These are phyloP conservation scores for Otus sunia DNA, from an alignment of 2,113 vertebrate species.

Conservation along the genomic window DNA sequence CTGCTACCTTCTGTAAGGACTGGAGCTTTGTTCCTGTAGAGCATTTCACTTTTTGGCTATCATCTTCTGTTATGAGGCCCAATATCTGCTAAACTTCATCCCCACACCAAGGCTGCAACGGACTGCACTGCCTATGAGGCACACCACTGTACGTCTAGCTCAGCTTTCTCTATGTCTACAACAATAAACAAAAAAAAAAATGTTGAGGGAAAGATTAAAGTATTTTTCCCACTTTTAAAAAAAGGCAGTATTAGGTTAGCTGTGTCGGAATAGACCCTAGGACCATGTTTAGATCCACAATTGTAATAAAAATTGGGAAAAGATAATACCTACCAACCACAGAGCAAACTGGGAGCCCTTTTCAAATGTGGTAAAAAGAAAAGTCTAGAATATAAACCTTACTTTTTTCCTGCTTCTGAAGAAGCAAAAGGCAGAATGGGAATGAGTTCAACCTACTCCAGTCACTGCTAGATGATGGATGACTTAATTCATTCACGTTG, in stretches of 20 bases:
- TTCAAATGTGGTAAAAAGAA: background rate
- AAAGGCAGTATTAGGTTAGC: background rate
- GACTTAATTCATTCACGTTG: conserved; percentile 7
- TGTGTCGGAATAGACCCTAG: background rate
- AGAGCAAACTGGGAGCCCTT: background rate
- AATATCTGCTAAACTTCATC: background rate
- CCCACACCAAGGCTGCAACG: background rate
- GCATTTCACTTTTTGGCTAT: background rate
- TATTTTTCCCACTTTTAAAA: fast-evolving
- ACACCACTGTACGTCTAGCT: background rate
- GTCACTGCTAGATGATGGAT: background rate
- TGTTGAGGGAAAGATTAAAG: background rate
- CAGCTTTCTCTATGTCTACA: background rate
- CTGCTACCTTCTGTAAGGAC: background rate
- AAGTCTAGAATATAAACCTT: background rate
- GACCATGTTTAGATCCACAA: background rate
- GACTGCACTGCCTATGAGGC: background rate
- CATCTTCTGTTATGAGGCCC: background rate
- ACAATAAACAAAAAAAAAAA: background rate
- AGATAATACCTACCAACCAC: background rate
- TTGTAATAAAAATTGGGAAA: background rate
- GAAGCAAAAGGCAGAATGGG: background rate
- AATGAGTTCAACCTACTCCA: background rate
- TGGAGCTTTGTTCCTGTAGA: background rate
- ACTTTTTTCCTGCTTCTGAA: background rate